Evolutionary conservation across 2,797 vertebrate genomes (phyloP).

Genomic region (Peromyscus nudipes): DNA sequence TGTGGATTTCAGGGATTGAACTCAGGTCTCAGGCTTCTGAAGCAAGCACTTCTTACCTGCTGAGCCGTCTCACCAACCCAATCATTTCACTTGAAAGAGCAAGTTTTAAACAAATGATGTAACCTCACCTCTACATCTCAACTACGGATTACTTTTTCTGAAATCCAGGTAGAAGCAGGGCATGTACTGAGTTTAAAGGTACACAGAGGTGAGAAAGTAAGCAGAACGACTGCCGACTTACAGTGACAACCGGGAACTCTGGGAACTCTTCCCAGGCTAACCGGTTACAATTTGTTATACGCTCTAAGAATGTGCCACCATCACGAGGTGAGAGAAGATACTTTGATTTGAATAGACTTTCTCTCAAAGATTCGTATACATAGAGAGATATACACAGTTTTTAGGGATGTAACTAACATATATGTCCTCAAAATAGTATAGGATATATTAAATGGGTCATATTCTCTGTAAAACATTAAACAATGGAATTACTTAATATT

Average conservation of each 20-base stretch:
- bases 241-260: not conserved
- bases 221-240: not conserved
- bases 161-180: not conserved
- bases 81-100: slow-evolving; percentile 20
- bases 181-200: not conserved
- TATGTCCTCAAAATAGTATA: not conserved
- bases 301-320: not conserved
- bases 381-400: not conserved
- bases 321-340: not conserved
- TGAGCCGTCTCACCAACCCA: not conserved
- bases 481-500: not conserved
- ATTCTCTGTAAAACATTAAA: not conserved
- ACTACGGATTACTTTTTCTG: not conserved
- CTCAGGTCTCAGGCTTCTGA: not conserved
- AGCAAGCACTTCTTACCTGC: not conserved
- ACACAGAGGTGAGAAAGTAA: not conserved
- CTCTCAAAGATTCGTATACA: not conserved
- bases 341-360: not conserved
- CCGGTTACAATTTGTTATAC: not conserved
- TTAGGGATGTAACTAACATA: not conserved
- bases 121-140: not conserved
- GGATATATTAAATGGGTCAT: not conserved
- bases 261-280: not conserved
- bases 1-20: not conserved
- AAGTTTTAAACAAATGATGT: not conserved